phyloP scores from a whole-genome alignment of 37 sponge, comb jelly and placozoan species.

The Ianthella basta region DNA sequence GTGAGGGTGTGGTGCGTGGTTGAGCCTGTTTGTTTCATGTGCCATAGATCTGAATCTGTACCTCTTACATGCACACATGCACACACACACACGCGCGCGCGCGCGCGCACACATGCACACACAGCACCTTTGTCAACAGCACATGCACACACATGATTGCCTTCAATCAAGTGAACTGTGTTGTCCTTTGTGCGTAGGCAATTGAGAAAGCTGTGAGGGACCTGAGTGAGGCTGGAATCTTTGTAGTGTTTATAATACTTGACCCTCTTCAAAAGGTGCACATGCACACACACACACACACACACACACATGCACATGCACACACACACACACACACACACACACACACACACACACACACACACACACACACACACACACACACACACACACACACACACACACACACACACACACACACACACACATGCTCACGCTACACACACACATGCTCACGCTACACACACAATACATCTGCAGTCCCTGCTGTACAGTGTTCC shows the following conservation, averaged over 20 bases:
- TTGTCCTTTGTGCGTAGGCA: constrained; percentile 46
- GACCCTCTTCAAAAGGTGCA: constrained; percentile 77
- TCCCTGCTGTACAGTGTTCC: not conserved
- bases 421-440: no score
- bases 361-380: no score
- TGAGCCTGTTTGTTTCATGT: not conserved
- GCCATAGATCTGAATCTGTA: not conserved
- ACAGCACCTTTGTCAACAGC: no score
- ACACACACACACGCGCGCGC: not conserved
- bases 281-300: not conserved
- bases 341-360: no score
- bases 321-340: no score
- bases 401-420: no score
- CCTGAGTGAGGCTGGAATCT: constrained; percentile 81
- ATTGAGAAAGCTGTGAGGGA: constrained; percentile 70
- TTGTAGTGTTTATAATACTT: constrained; percentile 91
- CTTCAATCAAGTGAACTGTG: constrained; percentile 1
- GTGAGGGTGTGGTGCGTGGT: no score
- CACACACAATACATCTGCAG: no score
- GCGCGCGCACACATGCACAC: no score
- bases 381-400: no score
- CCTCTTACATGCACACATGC: not conserved
- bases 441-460: no score
- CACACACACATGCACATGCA: no score
- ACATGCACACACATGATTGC: not conserved